Evolutionary conservation across 2,888 invertebrate species (phyloP).

Genomic region (Cerceris ruficornis): DNA sequence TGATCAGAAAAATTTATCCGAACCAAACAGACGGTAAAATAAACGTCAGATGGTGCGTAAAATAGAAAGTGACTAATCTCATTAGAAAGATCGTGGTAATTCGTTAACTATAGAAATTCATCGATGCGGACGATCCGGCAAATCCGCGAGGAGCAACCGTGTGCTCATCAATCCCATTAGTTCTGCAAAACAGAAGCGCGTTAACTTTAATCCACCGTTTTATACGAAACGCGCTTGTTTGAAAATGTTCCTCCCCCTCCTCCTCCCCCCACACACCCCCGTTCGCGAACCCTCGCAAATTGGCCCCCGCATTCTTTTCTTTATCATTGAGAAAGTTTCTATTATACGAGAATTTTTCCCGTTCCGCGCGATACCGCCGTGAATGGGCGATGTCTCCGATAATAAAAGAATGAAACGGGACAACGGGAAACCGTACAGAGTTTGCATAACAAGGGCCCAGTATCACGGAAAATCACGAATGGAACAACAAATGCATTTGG

Average conservation of each 20-base stretch:
- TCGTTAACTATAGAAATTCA: no score
- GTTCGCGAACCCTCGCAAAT: conserved; percentile 32
- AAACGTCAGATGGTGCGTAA: no score
- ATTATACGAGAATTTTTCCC: conserved; percentile 53
- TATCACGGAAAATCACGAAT: conserved; percentile 65
- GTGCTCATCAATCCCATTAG: background rate
- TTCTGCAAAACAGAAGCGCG: background rate
- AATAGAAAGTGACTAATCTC: no score
- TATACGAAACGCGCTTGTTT: conserved; percentile 43
- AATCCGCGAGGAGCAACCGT: background rate
- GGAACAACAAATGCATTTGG: conserved; percentile 68
- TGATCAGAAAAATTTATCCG: no score
- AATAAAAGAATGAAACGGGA: conserved; percentile 58
- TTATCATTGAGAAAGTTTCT: conserved; percentile 54
- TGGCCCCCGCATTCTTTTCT: conserved; percentile 38
- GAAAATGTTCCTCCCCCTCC: conserved; percentile 12
- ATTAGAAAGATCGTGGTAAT: no score
- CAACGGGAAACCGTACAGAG: conserved; percentile 51
- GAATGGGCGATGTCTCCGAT: conserved; percentile 55
- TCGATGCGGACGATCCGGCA: background rate
- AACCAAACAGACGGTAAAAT: no score
- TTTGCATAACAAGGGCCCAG: conserved; percentile 53
- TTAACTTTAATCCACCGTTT: conserved; percentile 44
- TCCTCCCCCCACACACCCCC: conserved; percentile 16
- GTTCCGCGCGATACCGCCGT: conserved; percentile 52